phyloP scores from a whole-genome alignment of 2,888 invertebrate genomes.

The Cataglyphis albicans region DNA sequence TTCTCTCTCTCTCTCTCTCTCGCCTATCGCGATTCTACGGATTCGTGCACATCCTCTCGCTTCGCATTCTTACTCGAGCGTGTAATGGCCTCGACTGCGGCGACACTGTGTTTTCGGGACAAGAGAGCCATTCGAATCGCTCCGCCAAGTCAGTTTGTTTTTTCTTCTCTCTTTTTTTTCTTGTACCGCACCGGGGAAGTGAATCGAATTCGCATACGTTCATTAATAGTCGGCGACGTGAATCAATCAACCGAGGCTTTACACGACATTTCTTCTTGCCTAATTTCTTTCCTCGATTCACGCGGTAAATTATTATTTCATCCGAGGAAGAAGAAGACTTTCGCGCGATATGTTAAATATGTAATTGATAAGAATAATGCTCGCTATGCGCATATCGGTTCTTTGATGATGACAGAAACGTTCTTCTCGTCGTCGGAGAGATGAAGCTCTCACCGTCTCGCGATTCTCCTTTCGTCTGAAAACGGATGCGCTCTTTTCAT shows the following conservation, averaged over 20 bases:
- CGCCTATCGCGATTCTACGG: not conserved
- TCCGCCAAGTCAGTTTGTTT: not conserved
- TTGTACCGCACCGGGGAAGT: not conserved
- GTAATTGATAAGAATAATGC: constrained; percentile 18
- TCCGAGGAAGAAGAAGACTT: not conserved
- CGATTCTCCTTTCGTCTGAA: not conserved
- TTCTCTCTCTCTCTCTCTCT: constrained; percentile 1
- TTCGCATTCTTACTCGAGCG: constrained; percentile 58
- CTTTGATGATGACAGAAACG: not conserved
- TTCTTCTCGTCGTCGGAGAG: not conserved
- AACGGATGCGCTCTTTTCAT: constrained; percentile 13
- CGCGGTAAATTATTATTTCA: not conserved
- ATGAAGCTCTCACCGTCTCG: not conserved
- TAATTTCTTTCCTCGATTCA: not conserved
- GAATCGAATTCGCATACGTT: constrained; percentile 27
- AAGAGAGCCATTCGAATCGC: constrained; percentile 50
- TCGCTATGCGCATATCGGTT: not conserved
- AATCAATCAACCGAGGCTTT: constrained; percentile 22
- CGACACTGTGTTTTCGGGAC: constrained; percentile 60
- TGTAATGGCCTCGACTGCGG: constrained; percentile 59
- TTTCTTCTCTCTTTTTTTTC: constrained; percentile 4
- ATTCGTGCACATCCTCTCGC: constrained; percentile 18
- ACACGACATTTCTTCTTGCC: constrained; percentile 4
- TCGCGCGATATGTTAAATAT: not conserved
- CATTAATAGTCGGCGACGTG: constrained; percentile 38